Base-by-base conservation (phyloP, 2,113 vertebrate genomes). In the Solenodon paradoxus region DNA sequence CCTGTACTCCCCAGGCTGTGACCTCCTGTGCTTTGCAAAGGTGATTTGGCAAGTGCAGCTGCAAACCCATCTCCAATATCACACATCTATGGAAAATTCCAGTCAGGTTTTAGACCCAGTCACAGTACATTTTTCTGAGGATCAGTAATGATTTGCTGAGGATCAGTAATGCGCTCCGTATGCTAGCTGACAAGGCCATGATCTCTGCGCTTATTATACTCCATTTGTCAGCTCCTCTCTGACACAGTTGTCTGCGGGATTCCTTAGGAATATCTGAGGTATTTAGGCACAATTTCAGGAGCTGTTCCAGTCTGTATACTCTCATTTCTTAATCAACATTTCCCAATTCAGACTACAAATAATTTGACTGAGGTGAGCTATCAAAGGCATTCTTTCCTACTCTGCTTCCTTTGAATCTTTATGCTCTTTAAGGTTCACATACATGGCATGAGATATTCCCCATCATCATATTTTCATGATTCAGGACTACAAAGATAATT, bases 141-240 rank as follows among this genome's bases (percentile, higher is more conserved):
- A 95, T 96, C 95, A 94, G 97, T 94, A 94, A 96, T 93, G 94
- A 93, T 94, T 96, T 94, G 95, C 86, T 95, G 94, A 96, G 87
- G 82, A 93, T 95, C 93, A 95, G 88, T 92, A 88, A 86, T 94
- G 85, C 89, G 94, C 82, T 92, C 88, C 3, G 30, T 51, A 84
- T 74, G 93, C 91, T 55, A 72, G 85, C 93, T 96, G 96, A 96
- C 95, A 93, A 90, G 85, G 93, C 68, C 89, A 83, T 6, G 86
- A 95, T 96, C 92, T 86, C 93, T 49, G 45, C 1, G 55, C 91
- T 95, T 94, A 94, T 85, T 96, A 85, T 69, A 66, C 91, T 94
- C 90, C 91, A 92, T 96, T 94, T 92, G 90, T 97, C 95, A 94
- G 90, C 49, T 89, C 15, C 38, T 53, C 40, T 85, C 78, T 84